Base-by-base conservation (phyloP, 2,888 invertebrate species). In the Drosophila anomelani region DNA sequence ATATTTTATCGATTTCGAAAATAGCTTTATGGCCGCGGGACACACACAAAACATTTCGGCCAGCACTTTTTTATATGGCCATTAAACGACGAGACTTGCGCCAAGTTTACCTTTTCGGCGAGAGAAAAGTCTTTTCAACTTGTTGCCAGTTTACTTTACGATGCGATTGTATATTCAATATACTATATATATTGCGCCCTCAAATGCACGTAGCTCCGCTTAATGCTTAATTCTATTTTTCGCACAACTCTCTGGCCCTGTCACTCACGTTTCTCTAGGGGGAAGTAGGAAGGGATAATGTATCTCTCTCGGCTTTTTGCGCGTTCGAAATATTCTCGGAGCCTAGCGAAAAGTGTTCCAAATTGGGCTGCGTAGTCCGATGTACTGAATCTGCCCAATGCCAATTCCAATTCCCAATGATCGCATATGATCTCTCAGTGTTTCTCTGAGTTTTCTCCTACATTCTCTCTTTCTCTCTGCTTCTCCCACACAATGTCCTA, bases 301-400 rank as follows among this genome's bases (percentile, higher is more conserved):
- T 12, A 51, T 20, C 20, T 53, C 32, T 57, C 29, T 43, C 64
- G 75, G 36, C 57, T 57, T 69, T 26, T 77, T 51, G 54, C 62
- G 58, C 77, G 77, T 46, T 75, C 75, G 74, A 70, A 78, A 72
- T 84, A 75, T 84, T 71, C 73, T 67, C 75, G 79, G 78, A 53
- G 79, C 64, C 46, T 59, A 60, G 55, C 64, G 86, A 77, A 77
- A 77, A 84, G 76, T 84, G 86, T 81, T 86, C 85, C 80, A 82
- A 82, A 80, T 81, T 72, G 78, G 76, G 66, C 72, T 60, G 72
- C 67, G 70, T 78, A 76, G 80, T 81, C 68, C 55, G 68, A 56
- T 64, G 66, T 55, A 68, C 68, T 83, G 80, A 76, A 72, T 64
- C 53, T 69, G 67, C 68, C 68, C 68, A 69, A 67, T 67, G 68